Evolutionary conservation across 1,140 invertebrate genomes (phyloP), one percentile per base, ranked within the genome.

Genomic region (Dreissena polymorpha): DNA sequence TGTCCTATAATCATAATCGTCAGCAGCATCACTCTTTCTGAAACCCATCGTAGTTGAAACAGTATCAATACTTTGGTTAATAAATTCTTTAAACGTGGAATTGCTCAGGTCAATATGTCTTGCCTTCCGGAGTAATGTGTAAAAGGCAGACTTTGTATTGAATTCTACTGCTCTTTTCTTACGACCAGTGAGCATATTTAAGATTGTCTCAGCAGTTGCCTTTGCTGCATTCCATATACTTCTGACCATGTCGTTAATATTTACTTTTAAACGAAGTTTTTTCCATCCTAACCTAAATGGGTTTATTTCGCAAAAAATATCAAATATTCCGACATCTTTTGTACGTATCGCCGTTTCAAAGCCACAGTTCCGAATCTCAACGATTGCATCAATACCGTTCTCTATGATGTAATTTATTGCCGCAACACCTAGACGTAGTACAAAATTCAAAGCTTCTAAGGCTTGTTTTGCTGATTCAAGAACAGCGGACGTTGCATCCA

Each of bases 161-260:
- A 53, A 67, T 68, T 77, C 65, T 5, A 67, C n/a, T 16, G 55
- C 63, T 68, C 80, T 50, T 63, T 69, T 74, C n/a, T 27, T 70
- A 55, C 71, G 55, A 23, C 63, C 25, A 39, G 39, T 39, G 16
- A 78, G 57, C 16, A 55, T 49, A 21, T 84, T 71, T 10, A 68
- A 16, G 0, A 77, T 29, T 27, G 16, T 60, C 16, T 77, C 50
- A 14, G 78, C 71, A 21, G 69, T 70, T 10, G 53, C 73, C 16
- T 65, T 27, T 50, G 82, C 82, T 14, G 82, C 82, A 14, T 84
- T 65, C 74, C 73, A 84, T 50, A 84, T 10, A 60, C 73, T 84
- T n/a, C 55, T 49, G 6, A 70, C 67, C 1, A 72, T 49, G 71
- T 84, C 71, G 25, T 78, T 84, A n/a, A 84, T 77, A 50, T 84